A percentile compares a stretch with the other conserved stretches of the same genome.
phyloP scores from a whole-genome alignment of 2,888 invertebrate genomes.

The Polydrusus pterygomalis region DNA sequence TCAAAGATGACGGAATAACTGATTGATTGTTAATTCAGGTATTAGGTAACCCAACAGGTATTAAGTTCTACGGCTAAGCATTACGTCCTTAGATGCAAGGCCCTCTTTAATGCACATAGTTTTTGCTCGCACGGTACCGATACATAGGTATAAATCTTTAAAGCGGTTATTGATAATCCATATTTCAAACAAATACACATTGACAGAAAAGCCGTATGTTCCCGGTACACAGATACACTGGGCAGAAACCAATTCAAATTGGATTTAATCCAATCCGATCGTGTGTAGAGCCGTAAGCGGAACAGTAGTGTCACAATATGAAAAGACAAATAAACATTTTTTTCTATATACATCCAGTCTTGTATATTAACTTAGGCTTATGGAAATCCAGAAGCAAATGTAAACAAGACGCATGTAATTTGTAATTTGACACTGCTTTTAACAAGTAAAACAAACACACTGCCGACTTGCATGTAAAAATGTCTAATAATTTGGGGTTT shows the following conservation, averaged over 20 bases:
- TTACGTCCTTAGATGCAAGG: too few species aligned
- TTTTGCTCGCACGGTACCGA: too few species aligned
- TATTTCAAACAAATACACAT: too few species aligned
- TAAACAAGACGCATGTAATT: conserved; percentile 68
- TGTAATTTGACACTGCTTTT: conserved; percentile 70
- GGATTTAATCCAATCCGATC: background rate
- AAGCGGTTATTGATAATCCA: too few species aligned
- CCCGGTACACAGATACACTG: too few species aligned
- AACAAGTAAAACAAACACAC: conserved; percentile 70
- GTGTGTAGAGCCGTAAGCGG: background rate
- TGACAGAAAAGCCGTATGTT: too few species aligned
- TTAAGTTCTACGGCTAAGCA: too few species aligned
- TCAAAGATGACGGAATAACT: too few species aligned
- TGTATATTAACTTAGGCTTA: conserved; percentile 57
- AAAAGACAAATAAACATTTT: conserved; percentile 56
- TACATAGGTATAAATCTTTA: too few species aligned
- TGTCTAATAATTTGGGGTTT: conserved; percentile 21
- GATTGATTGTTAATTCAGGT: too few species aligned
- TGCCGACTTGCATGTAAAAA: conserved; percentile 37
- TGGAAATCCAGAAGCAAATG: conserved; percentile 60
- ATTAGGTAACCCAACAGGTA: too few species aligned
- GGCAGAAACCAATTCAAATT: background rate
- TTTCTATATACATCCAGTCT: conserved; percentile 33
- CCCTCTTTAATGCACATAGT: too few species aligned
- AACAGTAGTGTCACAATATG: conserved; percentile 26